Base-by-base conservation (phyloP, 2,888 invertebrate genomes). In the Anaspis maculata region DNA sequence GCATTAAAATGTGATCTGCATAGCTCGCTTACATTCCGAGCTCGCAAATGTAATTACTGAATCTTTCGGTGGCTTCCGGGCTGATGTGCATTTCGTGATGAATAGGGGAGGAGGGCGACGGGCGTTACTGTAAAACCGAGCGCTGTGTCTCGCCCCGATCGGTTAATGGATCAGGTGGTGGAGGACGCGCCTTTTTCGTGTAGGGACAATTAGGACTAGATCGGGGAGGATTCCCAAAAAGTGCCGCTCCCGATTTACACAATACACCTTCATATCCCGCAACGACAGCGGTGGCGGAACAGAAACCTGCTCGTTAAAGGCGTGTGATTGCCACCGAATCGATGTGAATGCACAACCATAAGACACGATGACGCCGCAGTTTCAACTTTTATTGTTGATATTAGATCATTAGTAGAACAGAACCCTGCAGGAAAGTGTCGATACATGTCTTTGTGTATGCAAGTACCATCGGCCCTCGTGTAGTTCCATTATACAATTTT, bases 1-100 rank as follows among this genome's bases (percentile, higher is more conserved):
- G 66, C 66, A 67, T 66, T 67, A 68, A 67, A 68, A 66, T 67
- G 66, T 65, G 68, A 68, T 67, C 66, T 66, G 66, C 66, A 66
- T 65, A 64, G 65, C 59, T 56, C 60, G 62, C 56, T 57, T 59
- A 61, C 58, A 59, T 56, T 56, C 52, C 51, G 40, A 37, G 51
- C 51, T 52, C 52, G 50, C 52, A 56, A 59, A 57, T 55, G 56
- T 59, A 57, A 59, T 59, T 59, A 57, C 59, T 53, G 59, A 57
- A 57, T 56, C 56, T 58, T 57, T 55, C 55, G 49, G 49, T 52
- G 51, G 52, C 54, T 54, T 56, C 53, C 54, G 52, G 47, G 47
- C 41, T 41, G 49, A 41, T 33, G 37, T 36, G 37, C 39, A 38
- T 34, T 37, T 38, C 45, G 48, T 51, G 54, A 50, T 48, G 49